Evolutionary conservation across 1,140 invertebrate species (phyloP).

Genomic region (Lutraria rhynchaena): DNA sequence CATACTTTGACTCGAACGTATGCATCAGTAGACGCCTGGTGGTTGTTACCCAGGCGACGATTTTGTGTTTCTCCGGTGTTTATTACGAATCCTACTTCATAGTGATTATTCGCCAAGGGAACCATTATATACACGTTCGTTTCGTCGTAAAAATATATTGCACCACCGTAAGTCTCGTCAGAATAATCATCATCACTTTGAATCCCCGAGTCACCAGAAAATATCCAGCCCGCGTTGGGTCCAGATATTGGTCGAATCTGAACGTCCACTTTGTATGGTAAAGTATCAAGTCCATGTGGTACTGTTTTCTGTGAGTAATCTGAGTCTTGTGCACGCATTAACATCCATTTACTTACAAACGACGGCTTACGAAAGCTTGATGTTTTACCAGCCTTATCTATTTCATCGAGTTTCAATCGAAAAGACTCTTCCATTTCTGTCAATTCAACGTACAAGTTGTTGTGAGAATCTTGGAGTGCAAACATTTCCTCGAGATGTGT

Average conservation of each 20-base stretch:
- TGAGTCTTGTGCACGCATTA: conserved; percentile 29
- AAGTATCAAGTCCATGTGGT: background rate
- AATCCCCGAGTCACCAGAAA: conserved; percentile 1
- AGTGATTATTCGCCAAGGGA: conserved; percentile 4
- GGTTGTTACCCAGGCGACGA: conserved; percentile 18
- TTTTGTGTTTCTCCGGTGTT: conserved; percentile 6
- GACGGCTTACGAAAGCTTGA: background rate
- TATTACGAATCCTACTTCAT: conserved; percentile 13
- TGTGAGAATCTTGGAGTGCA: too few relatives aligned
- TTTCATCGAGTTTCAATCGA: background rate
- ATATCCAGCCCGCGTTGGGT: conserved; percentile 30
- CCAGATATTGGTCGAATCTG: conserved; percentile 33
- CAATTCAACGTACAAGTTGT: background rate
- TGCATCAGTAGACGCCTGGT: conserved; percentile 2
- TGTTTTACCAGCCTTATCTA: background rate
- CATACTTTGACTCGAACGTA: conserved; percentile 31
- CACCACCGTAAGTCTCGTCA: conserved; percentile 9
- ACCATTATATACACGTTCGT: conserved; percentile 12
- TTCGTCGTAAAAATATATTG: conserved; percentile 39
- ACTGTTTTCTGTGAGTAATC: background rate
- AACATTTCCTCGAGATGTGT: too few relatives aligned
- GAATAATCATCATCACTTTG: conserved; percentile 30
- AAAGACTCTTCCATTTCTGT: background rate
- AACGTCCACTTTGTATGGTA: conserved; percentile 45
- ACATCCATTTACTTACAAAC: conserved; percentile 33